Evolutionary conservation across 2,888 invertebrate species (phyloP).

Genomic region (Diaprepes abbreviatus): DNA sequence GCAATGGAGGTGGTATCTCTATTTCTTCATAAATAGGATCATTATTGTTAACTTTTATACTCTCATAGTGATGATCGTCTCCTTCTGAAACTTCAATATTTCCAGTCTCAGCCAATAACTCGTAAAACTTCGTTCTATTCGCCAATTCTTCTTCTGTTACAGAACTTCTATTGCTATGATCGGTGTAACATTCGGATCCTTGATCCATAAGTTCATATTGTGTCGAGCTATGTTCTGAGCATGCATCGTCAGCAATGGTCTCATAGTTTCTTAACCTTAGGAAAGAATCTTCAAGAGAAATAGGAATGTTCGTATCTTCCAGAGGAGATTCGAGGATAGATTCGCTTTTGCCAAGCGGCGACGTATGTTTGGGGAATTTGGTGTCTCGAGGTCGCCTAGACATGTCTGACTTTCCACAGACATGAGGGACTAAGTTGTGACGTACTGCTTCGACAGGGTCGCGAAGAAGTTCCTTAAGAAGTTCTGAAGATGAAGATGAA

Average conservation of each 20-base stretch:
- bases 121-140: slow-evolving; percentile 80
- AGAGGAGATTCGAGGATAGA: slow-evolving; percentile 74
- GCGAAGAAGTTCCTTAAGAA: slow-evolving; percentile 73
- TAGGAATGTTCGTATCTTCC: slow-evolving; percentile 70
- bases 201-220: slow-evolving; percentile 84
- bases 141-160: slow-evolving; percentile 74
- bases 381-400: slow-evolving; percentile 65
- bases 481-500: slow-evolving; percentile 31
- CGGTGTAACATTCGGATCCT: slow-evolving; percentile 81
- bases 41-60: slow-evolving; percentile 76
- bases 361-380: slow-evolving; percentile 70
- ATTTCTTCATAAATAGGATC: slow-evolving; percentile 87
- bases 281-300: slow-evolving; percentile 74
- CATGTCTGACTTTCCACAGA: slow-evolving; percentile 76
- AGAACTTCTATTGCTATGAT: slow-evolving; percentile 68
- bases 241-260: slow-evolving; percentile 65
- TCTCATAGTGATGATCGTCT: slow-evolving; percentile 81
- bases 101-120: slow-evolving; percentile 77
- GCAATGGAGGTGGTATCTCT: slow-evolving; percentile 84
- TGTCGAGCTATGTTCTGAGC: slow-evolving; percentile 72
- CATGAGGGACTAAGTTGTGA: slow-evolving; percentile 81
- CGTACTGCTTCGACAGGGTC: slow-evolving; percentile 85
- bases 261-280: slow-evolving; percentile 71
- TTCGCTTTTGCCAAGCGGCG: slow-evolving; percentile 67
- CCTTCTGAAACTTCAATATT: slow-evolving; percentile 78